Conservation (phyloP, 2,888 invertebrate species). For the Uropetala carovei region DNA sequence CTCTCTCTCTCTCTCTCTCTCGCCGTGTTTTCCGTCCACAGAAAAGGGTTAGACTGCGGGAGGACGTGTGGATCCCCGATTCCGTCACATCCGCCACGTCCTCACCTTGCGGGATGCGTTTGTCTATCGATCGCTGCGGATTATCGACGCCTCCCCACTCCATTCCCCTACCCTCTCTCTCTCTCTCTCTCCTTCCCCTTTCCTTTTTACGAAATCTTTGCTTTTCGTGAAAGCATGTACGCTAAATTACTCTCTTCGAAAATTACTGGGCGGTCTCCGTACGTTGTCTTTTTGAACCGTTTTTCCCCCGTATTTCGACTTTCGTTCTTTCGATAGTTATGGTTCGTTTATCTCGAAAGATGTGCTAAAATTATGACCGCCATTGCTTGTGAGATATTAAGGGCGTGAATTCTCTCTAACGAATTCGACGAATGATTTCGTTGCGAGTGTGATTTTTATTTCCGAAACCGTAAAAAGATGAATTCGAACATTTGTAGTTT, state of each 20-base stretch:
- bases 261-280: neutral
- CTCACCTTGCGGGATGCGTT: slow-evolving; percentile 59
- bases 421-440: too few species aligned
- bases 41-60: slow-evolving; percentile 32
- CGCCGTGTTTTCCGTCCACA: slow-evolving; percentile 4
- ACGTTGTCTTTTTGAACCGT: neutral
- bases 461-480: too few species aligned
- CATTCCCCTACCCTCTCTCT: neutral
- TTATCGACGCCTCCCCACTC: slow-evolving; percentile 18
- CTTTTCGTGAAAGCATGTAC: neutral
- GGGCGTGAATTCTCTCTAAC: too few species aligned
- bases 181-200: neutral
- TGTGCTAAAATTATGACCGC: neutral
- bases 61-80: slow-evolving; percentile 17
- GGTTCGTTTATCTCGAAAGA: neutral
- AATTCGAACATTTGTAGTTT: too few species aligned
- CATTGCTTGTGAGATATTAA: too few species aligned
- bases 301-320: neutral
- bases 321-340: neutral
- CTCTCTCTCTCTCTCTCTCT: neutral
- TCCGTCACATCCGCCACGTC: slow-evolving; percentile 46
- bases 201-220: neutral
- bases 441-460: too few species aligned
- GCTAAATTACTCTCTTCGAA: slow-evolving; percentile 23
- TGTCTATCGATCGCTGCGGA: slow-evolving; percentile 55